Evolutionary conservation across 2,888 invertebrate species (phyloP).

Genomic region (Watsonalla cultraria): DNA sequence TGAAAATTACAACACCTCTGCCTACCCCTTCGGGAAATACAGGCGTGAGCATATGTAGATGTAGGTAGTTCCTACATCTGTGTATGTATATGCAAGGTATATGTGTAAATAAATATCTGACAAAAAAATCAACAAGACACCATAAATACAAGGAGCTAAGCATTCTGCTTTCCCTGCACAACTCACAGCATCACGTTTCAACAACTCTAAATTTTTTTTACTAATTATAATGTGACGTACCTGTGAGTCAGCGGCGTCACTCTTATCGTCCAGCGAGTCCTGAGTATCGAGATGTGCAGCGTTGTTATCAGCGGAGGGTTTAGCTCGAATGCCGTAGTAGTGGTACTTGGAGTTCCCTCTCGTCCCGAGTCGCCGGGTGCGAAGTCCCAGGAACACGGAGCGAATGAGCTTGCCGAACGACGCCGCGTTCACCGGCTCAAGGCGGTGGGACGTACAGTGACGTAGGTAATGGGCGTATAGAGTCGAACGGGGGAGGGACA

Average conservation of each 20-base stretch:
- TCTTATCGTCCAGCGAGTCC: slow-evolving; percentile 33
- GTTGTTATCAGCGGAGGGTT: slow-evolving; percentile 63
- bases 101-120: too few species aligned
- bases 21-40: too few species aligned
- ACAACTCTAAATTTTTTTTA: too few species aligned
- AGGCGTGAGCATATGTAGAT: too few species aligned
- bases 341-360: slow-evolving; percentile 99
- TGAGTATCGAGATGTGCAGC: slow-evolving; percentile 17
- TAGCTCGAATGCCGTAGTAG: slow-evolving; percentile 99
- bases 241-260: slow-evolving; percentile 34
- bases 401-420: slow-evolving; percentile 99
- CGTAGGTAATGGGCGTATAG: slow-evolving; percentile 98
- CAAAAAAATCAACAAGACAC: too few species aligned
- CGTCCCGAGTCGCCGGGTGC: slow-evolving; percentile 97
- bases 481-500: slow-evolving; percentile 95
- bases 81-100: too few species aligned
- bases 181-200: too few species aligned
- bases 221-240: slow-evolving; percentile 16
- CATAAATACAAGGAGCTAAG: too few species aligned
- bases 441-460: slow-evolving; percentile 94
- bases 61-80: too few species aligned
- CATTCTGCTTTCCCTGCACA: too few species aligned
- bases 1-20: too few species aligned
- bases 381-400: slow-evolving; percentile 97
- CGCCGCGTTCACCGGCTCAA: slow-evolving; percentile 99